Percentiles rank a stretch among this genome's conserved stretches.
Conservation (phyloP, 1,140 invertebrate genomes). For the Cydia fagiglandana region DNA sequence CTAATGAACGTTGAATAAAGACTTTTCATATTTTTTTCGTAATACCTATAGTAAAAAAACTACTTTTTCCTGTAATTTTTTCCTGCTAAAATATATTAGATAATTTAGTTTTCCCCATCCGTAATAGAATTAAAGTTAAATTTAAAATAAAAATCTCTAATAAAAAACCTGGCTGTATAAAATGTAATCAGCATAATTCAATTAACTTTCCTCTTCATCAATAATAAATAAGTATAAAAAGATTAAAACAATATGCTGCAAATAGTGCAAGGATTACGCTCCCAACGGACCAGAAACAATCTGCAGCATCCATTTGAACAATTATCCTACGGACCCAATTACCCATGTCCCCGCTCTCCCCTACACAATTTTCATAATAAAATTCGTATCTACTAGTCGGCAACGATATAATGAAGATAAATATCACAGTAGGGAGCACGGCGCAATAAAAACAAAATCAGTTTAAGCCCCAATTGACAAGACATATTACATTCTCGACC, state of each 20-base stretch:
- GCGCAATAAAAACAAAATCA: constrained; percentile 73
- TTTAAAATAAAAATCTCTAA: background rate
- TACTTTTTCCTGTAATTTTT: no score
- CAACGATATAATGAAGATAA: constrained; percentile 71
- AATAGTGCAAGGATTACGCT: constrained; percentile 7
- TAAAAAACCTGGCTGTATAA: constrained; percentile 32
- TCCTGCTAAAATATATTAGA: no score
- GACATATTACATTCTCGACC: constrained; percentile 52
- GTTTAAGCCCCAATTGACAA: constrained; percentile 73
- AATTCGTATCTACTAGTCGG: constrained; percentile 68
- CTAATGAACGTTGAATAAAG: no score
- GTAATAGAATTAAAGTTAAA: no score
- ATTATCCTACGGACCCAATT: constrained; percentile 72
- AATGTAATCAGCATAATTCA: constrained; percentile 32
- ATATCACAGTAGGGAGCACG: constrained; percentile 68
- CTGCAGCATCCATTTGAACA: constrained; percentile 61
- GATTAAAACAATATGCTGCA: constrained; percentile 25
- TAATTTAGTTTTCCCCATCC: no score
- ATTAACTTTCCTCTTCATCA: constrained; percentile 21
- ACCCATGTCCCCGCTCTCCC: constrained; percentile 63
- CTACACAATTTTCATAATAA: constrained; percentile 71
- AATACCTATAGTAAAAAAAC: no score
- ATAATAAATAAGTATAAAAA: constrained; percentile 22
- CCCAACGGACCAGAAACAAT: constrained; percentile 61
- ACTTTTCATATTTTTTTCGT: no score